These are phyloP conservation scores for Orthonevra nobilis DNA, from an alignment of 2,888 invertebrate genomes.

Conservation along the genomic window DNA sequence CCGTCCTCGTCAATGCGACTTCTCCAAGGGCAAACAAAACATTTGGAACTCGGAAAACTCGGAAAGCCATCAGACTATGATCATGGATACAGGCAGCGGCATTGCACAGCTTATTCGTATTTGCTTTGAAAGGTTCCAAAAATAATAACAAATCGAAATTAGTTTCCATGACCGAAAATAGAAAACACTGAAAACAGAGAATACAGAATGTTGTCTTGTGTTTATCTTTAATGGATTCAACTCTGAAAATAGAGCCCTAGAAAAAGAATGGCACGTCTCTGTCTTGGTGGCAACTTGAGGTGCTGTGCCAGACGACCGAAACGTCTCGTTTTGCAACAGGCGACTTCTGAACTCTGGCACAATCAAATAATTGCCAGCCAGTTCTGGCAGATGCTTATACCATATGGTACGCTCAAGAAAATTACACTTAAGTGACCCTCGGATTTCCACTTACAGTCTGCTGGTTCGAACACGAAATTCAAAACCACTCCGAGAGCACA, in stretches of 20 bases:
- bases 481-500: slow-evolving; percentile 55
- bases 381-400: slow-evolving; percentile 57
- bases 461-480: slow-evolving; percentile 37
- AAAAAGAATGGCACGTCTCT: slow-evolving; percentile 26
- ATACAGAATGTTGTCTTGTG: slow-evolving; percentile 12
- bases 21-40: slow-evolving; percentile 62
- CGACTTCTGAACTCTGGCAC: slow-evolving; percentile 66
- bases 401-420: slow-evolving; percentile 64
- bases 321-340: slow-evolving; percentile 50
- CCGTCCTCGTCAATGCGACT: slow-evolving; percentile 4
- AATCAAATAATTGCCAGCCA: slow-evolving; percentile 63
- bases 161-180: slow-evolving; percentile 66
- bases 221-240: slow-evolving; percentile 38
- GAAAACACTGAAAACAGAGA: too few species aligned
- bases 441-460: slow-evolving; percentile 55
- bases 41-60: slow-evolving; percentile 32
- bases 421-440: slow-evolving; percentile 69
- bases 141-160: slow-evolving; percentile 60
- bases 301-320: slow-evolving; percentile 16
- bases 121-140: slow-evolving; percentile 63
- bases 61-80: slow-evolving; percentile 21
- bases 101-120: slow-evolving; percentile 33
- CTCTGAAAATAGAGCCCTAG: slow-evolving; percentile 52
- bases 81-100: slow-evolving; percentile 41
- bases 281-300: slow-evolving; percentile 24